Evolutionary conservation across 2,113 vertebrate species (phyloP), one percentile per base, ranked within the genome.

Genomic region (Heterochromis multidens): DNA sequence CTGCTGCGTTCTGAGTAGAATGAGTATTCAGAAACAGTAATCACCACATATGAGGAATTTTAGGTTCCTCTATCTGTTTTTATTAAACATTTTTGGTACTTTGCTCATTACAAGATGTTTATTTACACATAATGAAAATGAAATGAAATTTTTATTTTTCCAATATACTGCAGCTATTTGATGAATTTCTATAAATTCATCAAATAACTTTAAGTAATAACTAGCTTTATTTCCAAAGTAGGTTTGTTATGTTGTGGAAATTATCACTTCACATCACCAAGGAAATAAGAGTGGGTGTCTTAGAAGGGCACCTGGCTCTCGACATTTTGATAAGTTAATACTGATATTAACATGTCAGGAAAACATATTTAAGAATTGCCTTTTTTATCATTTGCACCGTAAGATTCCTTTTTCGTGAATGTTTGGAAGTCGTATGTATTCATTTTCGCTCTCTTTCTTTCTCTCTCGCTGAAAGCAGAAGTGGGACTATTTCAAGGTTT

Each of bases 401-500:
- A 17, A 5, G 46, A 33, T 12, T 35, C 6, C 4, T 2, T 40
- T 78, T 80, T 67, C 16, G 49, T 21, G 77, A 74, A 72, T 85
- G 58, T 85, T 72, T 88, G 80, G 58, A 81, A 43, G 77, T 43
- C 2, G 10, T 12, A 7, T 31, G 37, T 19, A 4, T 76, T 76
- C 2, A 21, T 21, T 58, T 40, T 83, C n/a, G 17, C 33, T 52
- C 14, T 74, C 57, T 58, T 14, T 67, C 35, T 27, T 6, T 43
- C 27, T 77, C 27, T 29, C n/a, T 60, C 13, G n/a, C 78, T 90
- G 59, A 91, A 94, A 93, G 92, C 91, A 95, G 94, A 95, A 95
- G 91, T 90, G 43, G 21, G 54, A 86, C 92, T 91, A 88, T 93
- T 95, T 95, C 87, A 93, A 91, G 89, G 89, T 87, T 94, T 92